These are phyloP conservation scores for Ispidina lecontei DNA, from an alignment of 2,797 vertebrate species.

Conservation along the genomic window DNA sequence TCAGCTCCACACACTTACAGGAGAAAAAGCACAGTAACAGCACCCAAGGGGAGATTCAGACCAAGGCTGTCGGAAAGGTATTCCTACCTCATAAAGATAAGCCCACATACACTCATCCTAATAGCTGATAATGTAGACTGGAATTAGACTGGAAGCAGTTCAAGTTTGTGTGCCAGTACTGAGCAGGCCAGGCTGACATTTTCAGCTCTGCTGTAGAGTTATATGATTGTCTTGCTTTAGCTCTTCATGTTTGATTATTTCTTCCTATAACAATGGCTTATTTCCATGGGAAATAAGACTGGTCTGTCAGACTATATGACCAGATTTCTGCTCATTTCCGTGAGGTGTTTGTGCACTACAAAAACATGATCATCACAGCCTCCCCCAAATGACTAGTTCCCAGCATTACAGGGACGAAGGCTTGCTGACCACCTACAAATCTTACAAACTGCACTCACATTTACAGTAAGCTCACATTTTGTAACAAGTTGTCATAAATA, in stretches of 20 bases:
- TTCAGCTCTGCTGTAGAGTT: background rate
- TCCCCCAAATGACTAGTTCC: background rate
- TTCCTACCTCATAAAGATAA: background rate
- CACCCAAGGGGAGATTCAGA: background rate
- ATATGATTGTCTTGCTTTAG: background rate
- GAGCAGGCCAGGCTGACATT: background rate
- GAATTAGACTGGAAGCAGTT: background rate
- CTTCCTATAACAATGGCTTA: background rate
- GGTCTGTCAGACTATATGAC: background rate
- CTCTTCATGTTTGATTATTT: background rate
- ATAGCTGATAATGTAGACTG: background rate
- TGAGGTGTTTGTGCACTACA: background rate
- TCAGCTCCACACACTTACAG: too few relatives aligned
- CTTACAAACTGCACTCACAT: background rate
- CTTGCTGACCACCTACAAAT: slow-evolving; percentile 6
- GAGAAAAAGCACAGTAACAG: background rate
- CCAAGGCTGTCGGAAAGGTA: background rate
- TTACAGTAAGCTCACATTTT: slow-evolving; percentile 3
- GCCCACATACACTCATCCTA: background rate
- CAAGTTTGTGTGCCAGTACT: background rate
- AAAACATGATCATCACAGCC: background rate
- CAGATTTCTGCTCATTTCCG: slow-evolving; percentile 2
- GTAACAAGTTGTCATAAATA: slow-evolving; percentile 19
- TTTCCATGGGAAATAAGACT: slow-evolving; percentile 6
- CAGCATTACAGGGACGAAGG: background rate